Conservation (phyloP, 2,113 vertebrate species). For the Pituophis catenifer region DNA sequence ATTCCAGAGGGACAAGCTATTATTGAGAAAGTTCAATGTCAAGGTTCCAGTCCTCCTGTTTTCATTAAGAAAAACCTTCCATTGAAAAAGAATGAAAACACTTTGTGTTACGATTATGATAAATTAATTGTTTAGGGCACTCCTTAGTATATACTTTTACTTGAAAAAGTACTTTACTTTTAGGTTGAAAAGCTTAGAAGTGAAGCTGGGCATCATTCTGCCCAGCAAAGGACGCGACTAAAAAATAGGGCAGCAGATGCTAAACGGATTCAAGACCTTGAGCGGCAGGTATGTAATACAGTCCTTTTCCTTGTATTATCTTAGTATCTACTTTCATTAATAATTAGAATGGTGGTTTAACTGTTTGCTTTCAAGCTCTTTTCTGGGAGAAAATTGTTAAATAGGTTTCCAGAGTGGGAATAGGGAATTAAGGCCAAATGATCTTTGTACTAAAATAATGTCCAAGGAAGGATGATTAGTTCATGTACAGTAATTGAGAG, state of each 20-base stretch:
- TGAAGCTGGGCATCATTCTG: constrained; percentile 72
- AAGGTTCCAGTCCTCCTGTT: background rate
- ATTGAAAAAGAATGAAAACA: background rate
- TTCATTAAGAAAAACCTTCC: background rate
- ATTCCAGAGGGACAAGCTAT: background rate
- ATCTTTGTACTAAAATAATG: background rate
- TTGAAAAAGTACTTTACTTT: background rate
- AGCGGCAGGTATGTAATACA: constrained; percentile 77
- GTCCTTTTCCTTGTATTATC: background rate
- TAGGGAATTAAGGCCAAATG: background rate
- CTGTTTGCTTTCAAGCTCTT: background rate
- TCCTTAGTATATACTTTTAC: background rate
- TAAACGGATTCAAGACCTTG: constrained; percentile 86
- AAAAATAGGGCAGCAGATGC: constrained; percentile 77
- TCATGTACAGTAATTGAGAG: background rate
- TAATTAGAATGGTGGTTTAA: background rate
- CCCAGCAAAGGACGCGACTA: constrained; percentile 74
- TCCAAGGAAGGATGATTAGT: background rate
- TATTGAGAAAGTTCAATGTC: background rate
- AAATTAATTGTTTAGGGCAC: background rate
- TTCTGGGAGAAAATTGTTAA: background rate
- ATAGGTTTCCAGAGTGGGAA: background rate
- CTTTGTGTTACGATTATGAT: background rate
- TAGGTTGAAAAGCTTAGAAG: constrained; percentile 84
- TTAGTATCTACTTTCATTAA: background rate